Base-by-base conservation (phyloP, 1,140 invertebrate species). In the Neocloeon triangulifer region DNA sequence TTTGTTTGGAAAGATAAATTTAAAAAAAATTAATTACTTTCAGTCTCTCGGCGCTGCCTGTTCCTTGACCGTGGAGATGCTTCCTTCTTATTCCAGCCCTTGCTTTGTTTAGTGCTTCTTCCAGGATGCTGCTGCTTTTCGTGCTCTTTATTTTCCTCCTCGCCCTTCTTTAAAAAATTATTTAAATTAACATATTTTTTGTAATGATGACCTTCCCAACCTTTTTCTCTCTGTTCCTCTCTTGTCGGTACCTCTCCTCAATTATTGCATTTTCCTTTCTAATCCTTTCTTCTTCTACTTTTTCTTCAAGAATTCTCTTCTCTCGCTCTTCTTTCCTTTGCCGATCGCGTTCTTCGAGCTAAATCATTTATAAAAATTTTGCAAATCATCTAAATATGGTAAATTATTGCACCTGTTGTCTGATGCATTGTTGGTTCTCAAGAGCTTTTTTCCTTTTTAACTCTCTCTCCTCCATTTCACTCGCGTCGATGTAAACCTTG, bases 341-440 rank as follows among this genome's bases (percentile, higher is more conserved):
- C 40, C 57, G 59, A 41, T 76, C 69, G 29, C 64, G 58, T 43
- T 75, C 73, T 48, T 74, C 69, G 20, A 77, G 50, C 49, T 52
- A 17, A 17, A 34, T 8, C 8, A 25, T 19, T 27, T 19, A 30
- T 18, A n/a, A n/a, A n/a, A n/a, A n/a, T n/a, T n/a, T n/a, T n/a
- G 4, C n/a, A 9, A n/a, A 30, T n/a, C n/a, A n/a, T n/a, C n/a
- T n/a, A n/a, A n/a, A n/a, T n/a, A n/a, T n/a, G n/a, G n/a, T n/a
- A n/a, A n/a, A n/a, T n/a, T n/a, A 25, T 34, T 36, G 40, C n/a
- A 55, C 52, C 43, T 79, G 74, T 45, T 62, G 60, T 37, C 70
- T 59, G 37, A 79, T 73, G 7, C 69, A 71, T 25, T 62, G 64
- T 45, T 77, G 73, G 32, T 74, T 55, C 43, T 73, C 69, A 37